Base-by-base conservation (phyloP, 1,140 invertebrate species). In the Anoplophora glabripennis region DNA sequence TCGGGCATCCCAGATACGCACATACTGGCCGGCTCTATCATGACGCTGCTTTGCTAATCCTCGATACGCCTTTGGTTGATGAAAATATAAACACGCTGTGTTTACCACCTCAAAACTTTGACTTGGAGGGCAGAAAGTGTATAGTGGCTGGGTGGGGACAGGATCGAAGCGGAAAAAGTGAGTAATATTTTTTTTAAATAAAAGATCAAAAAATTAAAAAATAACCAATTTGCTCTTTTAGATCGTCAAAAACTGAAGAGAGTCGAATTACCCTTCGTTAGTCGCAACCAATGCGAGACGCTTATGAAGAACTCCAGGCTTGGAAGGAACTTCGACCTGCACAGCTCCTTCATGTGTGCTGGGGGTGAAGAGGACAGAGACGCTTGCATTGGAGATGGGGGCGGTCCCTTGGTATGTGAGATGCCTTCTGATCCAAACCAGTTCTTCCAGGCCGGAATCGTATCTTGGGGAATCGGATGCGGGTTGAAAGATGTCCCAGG, bases 71-170 rank as follows among this genome's bases (percentile, higher is more conserved):
- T 0, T 66, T 87, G 11, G 61, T 70, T 0, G 69, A 85, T 53
- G 80, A 73, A 1, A 53, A 84, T 83, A 63, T 70, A 78, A 53
- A 78, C 78, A n/a, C 51, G 57, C 28, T 72, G 71, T 61, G 69
- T 65, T 12, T 61, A 64, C 17, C 40, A 54, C 72, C 79, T 61
- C 14, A 45, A 8, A 79, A 84, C 77, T 46, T 65, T 74, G 12
- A 47, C 9, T 51, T 51, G 14, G 36, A 45, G 12, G 17, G 35
- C 40, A 72, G 79, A 8, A 68, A 80, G 5, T 94, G 92, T 70
- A 82, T 85, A 48, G 89, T 88, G 15, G 90, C 84, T 53, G 90
- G 91, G 12, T 94, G 91, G 91, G 91, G 91, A 18, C 92, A 90
- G 71, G 42, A 18, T 7, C 10, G 5, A 2, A 28, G 5, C 42